Evolutionary conservation across 2,888 invertebrate genomes (phyloP).

Genomic region (Drosophila pegasa): DNA sequence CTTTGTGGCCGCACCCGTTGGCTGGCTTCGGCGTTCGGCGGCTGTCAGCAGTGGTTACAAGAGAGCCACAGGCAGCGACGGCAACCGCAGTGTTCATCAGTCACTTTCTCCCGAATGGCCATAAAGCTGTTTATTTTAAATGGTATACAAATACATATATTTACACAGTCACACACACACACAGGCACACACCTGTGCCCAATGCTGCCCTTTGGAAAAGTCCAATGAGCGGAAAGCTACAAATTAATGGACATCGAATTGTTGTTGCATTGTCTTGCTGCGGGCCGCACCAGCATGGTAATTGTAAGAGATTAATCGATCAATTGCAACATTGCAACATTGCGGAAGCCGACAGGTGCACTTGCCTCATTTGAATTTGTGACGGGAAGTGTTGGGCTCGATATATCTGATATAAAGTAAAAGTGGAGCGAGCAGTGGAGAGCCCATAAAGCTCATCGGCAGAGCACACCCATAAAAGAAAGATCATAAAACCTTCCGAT

Average conservation of each 20-base stretch:
- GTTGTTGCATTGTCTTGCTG: constrained; percentile 37
- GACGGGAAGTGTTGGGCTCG: constrained; percentile 20
- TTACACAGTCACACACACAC: constrained; percentile 15
- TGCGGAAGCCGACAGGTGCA: constrained; percentile 54
- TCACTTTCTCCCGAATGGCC: constrained; percentile 75
- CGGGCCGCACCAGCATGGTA: constrained; percentile 28
- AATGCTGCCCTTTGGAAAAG: constrained; percentile 60
- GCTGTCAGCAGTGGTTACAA: constrained; percentile 62
- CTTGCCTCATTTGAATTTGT: constrained; percentile 23
- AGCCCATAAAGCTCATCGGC: constrained; percentile 15
- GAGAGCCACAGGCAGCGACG: constrained; percentile 43
- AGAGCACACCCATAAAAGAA: neutral
- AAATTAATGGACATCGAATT: constrained; percentile 56
- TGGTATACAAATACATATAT: constrained; percentile 13
- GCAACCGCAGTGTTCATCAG: constrained; percentile 68
- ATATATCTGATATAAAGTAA: constrained; percentile 26
- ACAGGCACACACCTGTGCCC: constrained; percentile 25
- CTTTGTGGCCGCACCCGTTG: constrained; percentile 70
- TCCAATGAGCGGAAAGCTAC: constrained; percentile 57
- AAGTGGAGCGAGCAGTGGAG: constrained; percentile 27
- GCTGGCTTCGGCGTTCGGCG: constrained; percentile 38
- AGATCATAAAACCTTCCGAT: neutral
- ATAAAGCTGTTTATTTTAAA: constrained; percentile 66
- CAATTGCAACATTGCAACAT: constrained; percentile 46
- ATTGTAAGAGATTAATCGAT: constrained; percentile 48